Conservation (phyloP, 2,113 vertebrate genomes). For the Nestor notabilis region DNA sequence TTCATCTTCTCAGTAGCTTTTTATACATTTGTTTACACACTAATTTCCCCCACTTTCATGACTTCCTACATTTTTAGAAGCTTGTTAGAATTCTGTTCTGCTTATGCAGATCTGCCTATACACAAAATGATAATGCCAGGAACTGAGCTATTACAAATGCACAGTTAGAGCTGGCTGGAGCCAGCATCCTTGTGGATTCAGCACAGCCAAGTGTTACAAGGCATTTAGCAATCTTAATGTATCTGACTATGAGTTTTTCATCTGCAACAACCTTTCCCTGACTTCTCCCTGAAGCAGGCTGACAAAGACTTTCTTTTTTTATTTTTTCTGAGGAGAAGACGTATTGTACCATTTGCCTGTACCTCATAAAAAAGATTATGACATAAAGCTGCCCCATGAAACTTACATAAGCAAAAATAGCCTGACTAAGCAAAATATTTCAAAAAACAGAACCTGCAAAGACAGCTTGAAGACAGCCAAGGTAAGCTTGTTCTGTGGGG, state of each 20-base stretch:
- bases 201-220: neutral
- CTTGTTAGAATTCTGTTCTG: neutral
- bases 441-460: neutral
- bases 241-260: neutral
- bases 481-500: neutral
- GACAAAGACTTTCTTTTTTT: neutral
- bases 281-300: neutral
- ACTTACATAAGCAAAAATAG: neutral
- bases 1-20: neutral
- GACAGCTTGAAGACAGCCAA: neutral
- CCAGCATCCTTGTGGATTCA: neutral
- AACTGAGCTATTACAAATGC: neutral
- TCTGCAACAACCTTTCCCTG: neutral
- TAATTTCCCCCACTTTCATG: neutral
- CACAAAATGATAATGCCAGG: neutral
- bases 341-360: neutral
- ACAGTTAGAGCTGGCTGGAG: neutral
- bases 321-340: neutral
- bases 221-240: neutral
- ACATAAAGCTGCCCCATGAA: neutral
- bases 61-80: neutral
- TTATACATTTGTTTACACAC: neutral
- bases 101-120: neutral
- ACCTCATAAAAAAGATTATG: neutral
- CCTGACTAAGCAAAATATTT: neutral